Evolutionary conservation across 2,888 invertebrate species (phyloP).

Genomic region (Ophion obscuratus): DNA sequence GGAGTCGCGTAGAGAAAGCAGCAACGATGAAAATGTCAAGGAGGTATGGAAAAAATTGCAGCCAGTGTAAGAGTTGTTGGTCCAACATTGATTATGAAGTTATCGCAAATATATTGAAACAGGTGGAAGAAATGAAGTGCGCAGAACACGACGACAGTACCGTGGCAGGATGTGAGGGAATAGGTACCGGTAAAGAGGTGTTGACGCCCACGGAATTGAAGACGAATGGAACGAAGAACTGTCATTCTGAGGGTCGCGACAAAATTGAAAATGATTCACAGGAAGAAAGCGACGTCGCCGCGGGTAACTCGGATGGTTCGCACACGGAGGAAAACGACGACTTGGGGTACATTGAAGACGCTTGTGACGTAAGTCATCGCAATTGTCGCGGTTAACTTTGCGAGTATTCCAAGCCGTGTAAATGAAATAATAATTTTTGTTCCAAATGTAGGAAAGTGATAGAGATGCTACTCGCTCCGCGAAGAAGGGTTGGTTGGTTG

Average conservation of each 20-base stretch:
- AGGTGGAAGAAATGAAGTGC: constrained; percentile 28
- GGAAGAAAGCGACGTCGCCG: constrained; percentile 25
- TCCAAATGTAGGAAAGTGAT: constrained; percentile 23
- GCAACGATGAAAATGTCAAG: constrained; percentile 20
- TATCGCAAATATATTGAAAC: constrained; percentile 36
- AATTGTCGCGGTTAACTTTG: constrained; percentile 31
- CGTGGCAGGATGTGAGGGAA: constrained; percentile 24
- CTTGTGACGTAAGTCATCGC: constrained; percentile 41
- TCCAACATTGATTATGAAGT: constrained; percentile 24
- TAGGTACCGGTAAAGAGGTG: constrained; percentile 16
- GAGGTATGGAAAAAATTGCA: constrained; percentile 23
- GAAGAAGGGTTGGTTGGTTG: constrained; percentile 26
- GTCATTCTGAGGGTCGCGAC: constrained; percentile 1
- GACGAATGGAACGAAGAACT: constrained; percentile 8
- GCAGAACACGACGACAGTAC: constrained; percentile 15
- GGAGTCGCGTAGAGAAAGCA: constrained; percentile 23
- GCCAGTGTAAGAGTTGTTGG: constrained; percentile 26
- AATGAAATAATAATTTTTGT: constrained; percentile 37
- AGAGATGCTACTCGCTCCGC: constrained; percentile 33
- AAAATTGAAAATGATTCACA: constrained; percentile 10
- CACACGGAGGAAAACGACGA: constrained; percentile 32
- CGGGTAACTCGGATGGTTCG: constrained; percentile 33
- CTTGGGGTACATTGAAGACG: constrained; percentile 23
- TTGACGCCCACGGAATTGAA: constrained; percentile 16
- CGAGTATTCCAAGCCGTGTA: constrained; percentile 33